Base-by-base conservation (phyloP, 2,113 vertebrate genomes). In the Phycodurus eques region DNA sequence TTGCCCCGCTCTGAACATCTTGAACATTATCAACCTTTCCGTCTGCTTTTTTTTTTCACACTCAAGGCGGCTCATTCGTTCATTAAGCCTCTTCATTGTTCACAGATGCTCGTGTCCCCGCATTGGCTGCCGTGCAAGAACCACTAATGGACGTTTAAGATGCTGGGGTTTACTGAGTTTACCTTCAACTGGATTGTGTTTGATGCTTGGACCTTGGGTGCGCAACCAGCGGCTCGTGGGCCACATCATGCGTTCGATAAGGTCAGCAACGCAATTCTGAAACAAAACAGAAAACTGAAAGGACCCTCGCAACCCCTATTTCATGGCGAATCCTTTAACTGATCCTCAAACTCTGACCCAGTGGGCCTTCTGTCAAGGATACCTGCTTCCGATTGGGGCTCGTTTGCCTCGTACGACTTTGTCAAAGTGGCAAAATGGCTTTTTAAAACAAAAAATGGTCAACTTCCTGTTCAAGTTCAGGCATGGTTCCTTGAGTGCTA, bases 61-160 rank as follows among this genome's bases (percentile, higher is more conserved):
- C 56, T 14, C 31, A 31, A 59, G 22, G 17, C 49, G 19, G 5
- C 17, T 51, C 49, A 51, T 51, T 22, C 31, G 7, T 61, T 22
- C 42, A 46, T 46, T 49, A 49, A 60, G 65, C 65, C 68, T 76
- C 70, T 65, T 82, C 83, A 86, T 78, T 78, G 80, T 82, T 69
- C 43, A 75, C 83, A 89, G 56, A 59, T 59, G 56, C 27, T 27
- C 27, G 27, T 20, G 1, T 57, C n/a, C n/a, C 54, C 20, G n/a
- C 54, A 27, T 9, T 12, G 49, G 17, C 49, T 19, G 54, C 3
- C 54, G 17, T 2, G 54, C 56, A 4, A 31, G n/a, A 57, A n/a
- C 56, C 56, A 27, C 56, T 7, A 31, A 31, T 27, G 22, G 31
- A 11, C 9, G 22, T 31, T 22, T 13, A 59, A 31, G 22, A 59